phyloP scores from a whole-genome alignment of 2,888 invertebrate genomes.

The Pomacea canaliculata region DNA sequence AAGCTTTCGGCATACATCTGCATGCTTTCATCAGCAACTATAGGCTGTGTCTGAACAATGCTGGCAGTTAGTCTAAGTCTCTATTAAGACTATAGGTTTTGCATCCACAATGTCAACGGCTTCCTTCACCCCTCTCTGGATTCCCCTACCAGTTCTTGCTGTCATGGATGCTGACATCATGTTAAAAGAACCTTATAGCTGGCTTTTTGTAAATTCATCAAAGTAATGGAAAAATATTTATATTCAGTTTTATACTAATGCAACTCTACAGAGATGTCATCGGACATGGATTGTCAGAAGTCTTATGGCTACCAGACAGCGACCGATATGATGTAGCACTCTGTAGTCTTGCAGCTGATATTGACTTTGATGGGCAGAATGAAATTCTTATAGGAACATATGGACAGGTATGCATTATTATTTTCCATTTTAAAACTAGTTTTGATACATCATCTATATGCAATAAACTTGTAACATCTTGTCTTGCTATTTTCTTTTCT shows the following conservation, averaged over 20 bases:
- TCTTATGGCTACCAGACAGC: conserved; percentile 69
- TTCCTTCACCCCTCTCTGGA: too few relatives aligned
- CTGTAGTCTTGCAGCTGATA: conserved; percentile 77
- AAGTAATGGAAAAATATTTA: too few relatives aligned
- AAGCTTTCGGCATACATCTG: background rate
- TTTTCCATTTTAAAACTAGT: background rate
- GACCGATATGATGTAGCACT: conserved; percentile 75
- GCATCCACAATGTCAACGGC: too few relatives aligned
- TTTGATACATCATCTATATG: background rate
- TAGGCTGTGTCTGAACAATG: too few relatives aligned
- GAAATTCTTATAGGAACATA: conserved; percentile 81
- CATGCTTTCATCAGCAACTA: background rate
- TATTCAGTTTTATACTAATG: too few relatives aligned
- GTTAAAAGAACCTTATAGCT: too few relatives aligned
- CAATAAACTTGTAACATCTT: background rate
- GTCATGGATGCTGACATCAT: too few relatives aligned
- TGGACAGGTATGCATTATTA: conserved; percentile 72
- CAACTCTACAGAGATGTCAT: conserved; percentile 57
- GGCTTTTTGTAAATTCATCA: too few relatives aligned
- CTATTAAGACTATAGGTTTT: too few relatives aligned
- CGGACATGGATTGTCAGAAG: conserved; percentile 58
- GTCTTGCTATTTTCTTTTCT: background rate
- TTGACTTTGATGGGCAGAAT: conserved; percentile 79
- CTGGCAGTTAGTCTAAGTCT: too few relatives aligned
- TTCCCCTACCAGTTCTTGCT: too few relatives aligned